phyloP scores from a whole-genome alignment of 2,888 invertebrate species.

The Drosophila gaucha region DNA sequence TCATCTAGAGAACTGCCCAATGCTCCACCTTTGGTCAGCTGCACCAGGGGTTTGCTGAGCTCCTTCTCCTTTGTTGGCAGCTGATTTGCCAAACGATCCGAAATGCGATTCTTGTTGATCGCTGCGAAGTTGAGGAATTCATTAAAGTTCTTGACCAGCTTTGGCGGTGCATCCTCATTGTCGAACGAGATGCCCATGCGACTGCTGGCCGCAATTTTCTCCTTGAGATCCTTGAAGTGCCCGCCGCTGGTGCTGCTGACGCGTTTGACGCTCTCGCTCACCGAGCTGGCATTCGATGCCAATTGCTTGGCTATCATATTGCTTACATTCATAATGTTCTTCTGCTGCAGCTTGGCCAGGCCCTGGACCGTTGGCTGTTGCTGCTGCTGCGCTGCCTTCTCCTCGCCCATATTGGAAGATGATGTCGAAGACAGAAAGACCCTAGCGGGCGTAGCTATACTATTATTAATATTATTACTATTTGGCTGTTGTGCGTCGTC shows the following conservation, averaged over 20 bases:
- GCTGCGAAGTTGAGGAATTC: constrained; percentile 93
- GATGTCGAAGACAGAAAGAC: constrained; percentile 69
- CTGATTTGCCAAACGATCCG: constrained; percentile 79
- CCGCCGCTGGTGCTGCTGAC: constrained; percentile 84
- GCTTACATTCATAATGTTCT: constrained; percentile 81
- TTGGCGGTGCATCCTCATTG: constrained; percentile 75
- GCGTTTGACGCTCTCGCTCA: constrained; percentile 74
- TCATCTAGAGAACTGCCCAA: constrained; percentile 83
- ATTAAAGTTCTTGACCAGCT: constrained; percentile 91
- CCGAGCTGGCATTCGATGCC: constrained; percentile 71
- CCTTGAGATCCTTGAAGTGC: constrained; percentile 87
- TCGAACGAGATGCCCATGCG: constrained; percentile 83
- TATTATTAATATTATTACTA: constrained; percentile 22
- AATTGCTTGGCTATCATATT: constrained; percentile 83
- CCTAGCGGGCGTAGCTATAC: constrained; percentile 31
- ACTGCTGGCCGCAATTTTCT: constrained; percentile 85
- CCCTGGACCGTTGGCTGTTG: constrained; percentile 43
- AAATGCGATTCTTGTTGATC: constrained; percentile 87
- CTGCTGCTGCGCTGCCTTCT: constrained; percentile 2
- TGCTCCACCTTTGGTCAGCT: constrained; percentile 84
- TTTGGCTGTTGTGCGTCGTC: constrained; percentile 70
- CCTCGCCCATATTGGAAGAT: constrained; percentile 52
- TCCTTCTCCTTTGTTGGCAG: constrained; percentile 43
- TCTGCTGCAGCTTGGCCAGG: constrained; percentile 76
- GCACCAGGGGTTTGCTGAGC: constrained; percentile 83